Evolutionary conservation across 2,888 invertebrate species (phyloP), one percentile per base, ranked within the genome.

Genomic region (Xanthia icteritia): DNA sequence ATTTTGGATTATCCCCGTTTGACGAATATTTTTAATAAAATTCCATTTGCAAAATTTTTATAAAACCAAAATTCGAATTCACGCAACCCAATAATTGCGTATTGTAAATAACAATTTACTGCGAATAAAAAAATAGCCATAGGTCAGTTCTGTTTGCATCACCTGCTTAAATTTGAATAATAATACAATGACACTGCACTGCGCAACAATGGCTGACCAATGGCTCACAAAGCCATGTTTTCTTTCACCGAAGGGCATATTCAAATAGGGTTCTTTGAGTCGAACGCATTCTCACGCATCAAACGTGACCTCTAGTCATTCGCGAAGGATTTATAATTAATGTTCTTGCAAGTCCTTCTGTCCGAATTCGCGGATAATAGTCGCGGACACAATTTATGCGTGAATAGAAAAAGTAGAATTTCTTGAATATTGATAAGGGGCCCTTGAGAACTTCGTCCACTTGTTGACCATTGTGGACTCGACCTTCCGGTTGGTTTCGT

Each of bases 291-390:
- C 96, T 96, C 96, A 96, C 96, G 96, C 95, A 96, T 96, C 95
- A 95, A 95, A 93, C 94, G 87, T 95, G 96, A 96, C 96, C 96
- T 96, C 91, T 93, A 76, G 78, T 61, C 83, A 79, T 79, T 39
- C 83, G 92, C 93, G 94, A 92, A 93, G 94, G 94, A 95, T 95
- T 96, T 95, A 95, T 96, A 96, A 96, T 96, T 96, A 96, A 96
- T 96, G 95, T 92, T 91, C 90, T 88, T 84, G 89, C 89, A 86
- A 42, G 65, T 65, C 65, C 42, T 39, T n/a, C 64, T 95, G 95
- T 95, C 90, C 85, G 91, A 90, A 91, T 92, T 92, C 95, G 95
- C 95, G 95, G 93, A 93, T 94, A 95, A 95, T 93, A 84, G 92
- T 64, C 72, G 83, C 93, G 94, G 94, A 92, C 93, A 92, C 90